Percentiles rank a stretch among this genome's conserved stretches.
Evolutionary conservation across 2,797 vertebrate genomes (phyloP).

Genomic region (Melanotaenia maccullochi): DNA sequence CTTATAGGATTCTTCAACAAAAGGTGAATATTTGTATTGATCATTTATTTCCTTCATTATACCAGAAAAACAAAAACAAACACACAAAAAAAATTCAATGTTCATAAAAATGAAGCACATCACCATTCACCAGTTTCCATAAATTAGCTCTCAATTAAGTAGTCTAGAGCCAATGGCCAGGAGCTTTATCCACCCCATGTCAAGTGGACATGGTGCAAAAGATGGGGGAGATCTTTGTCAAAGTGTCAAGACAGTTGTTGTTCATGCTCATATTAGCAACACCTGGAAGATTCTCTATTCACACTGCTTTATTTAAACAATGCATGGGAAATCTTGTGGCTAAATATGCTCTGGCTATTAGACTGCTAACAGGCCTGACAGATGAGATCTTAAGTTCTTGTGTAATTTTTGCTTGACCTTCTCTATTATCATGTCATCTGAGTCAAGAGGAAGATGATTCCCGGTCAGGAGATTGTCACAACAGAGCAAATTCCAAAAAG

Average conservation of each 20-base stretch:
- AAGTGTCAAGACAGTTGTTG: neutral
- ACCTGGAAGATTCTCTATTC: no score
- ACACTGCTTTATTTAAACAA: no score
- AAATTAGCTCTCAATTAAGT: neutral
- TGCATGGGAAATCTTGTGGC: conserved; percentile 8
- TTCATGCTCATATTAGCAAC: neutral
- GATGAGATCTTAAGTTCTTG: conserved; percentile 1
- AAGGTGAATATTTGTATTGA: neutral
- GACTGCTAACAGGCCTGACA: neutral
- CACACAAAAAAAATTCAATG: neutral
- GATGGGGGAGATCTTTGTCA: neutral
- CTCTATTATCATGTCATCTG: conserved; percentile 18
- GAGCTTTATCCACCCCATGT: neutral
- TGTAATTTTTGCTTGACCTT: conserved; percentile 33
- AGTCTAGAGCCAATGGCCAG: neutral
- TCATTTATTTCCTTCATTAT: neutral
- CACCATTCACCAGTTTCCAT: neutral
- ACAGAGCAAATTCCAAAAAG: conserved; percentile 8
- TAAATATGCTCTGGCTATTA: conserved; percentile 8
- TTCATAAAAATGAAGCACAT: neutral
- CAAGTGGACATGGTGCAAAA: neutral
- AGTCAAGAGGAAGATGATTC: conserved; percentile 18
- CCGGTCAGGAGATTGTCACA: conserved; percentile 13
- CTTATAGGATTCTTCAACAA: neutral
- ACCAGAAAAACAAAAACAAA: neutral